phyloP scores from a whole-genome alignment of 2,113 vertebrate species.

The Typhlomys cinereus region DNA sequence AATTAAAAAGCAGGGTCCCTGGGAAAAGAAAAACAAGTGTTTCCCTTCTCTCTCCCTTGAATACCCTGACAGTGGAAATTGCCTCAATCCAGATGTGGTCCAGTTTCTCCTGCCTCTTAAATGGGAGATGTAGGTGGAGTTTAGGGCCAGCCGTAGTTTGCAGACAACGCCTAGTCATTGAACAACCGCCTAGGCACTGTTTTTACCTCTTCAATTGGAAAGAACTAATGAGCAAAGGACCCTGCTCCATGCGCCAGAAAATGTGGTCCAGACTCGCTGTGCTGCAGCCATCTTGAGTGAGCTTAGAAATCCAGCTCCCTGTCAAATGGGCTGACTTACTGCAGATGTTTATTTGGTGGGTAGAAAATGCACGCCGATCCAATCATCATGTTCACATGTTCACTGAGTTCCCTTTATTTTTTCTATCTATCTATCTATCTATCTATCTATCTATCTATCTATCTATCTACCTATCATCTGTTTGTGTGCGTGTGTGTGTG shows the following conservation, averaged over 20 bases:
- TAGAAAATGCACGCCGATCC: not conserved
- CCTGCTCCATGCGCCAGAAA: not conserved
- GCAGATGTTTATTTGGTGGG: not conserved
- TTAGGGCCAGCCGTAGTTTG: not conserved
- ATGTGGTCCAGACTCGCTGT: not conserved
- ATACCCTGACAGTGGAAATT: not conserved
- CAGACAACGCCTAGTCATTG: slow-evolving; percentile 1
- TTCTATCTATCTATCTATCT: too few species aligned
- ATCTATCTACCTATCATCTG: too few species aligned
- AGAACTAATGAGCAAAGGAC: not conserved
- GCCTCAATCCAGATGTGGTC: not conserved
- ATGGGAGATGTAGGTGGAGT: not conserved
- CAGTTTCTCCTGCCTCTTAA: slow-evolving; percentile 32
- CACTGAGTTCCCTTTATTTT: not conserved
- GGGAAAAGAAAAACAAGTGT: not conserved
- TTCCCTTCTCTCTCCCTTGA: slow-evolving; percentile 1
- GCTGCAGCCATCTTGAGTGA: not conserved
- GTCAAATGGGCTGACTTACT: not conserved
- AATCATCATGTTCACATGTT: not conserved
- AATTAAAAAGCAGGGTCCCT: not conserved
- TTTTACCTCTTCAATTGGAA: not conserved
- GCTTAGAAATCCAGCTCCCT: not conserved
- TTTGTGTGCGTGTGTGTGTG: too few species aligned
- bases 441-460: too few species aligned
- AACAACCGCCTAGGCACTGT: not conserved